A percentile compares a stretch with the other conserved stretches of the same genome.
Evolutionary conservation across 2,888 invertebrate genomes (phyloP).

Genomic region (Oxystoma pomonae): DNA sequence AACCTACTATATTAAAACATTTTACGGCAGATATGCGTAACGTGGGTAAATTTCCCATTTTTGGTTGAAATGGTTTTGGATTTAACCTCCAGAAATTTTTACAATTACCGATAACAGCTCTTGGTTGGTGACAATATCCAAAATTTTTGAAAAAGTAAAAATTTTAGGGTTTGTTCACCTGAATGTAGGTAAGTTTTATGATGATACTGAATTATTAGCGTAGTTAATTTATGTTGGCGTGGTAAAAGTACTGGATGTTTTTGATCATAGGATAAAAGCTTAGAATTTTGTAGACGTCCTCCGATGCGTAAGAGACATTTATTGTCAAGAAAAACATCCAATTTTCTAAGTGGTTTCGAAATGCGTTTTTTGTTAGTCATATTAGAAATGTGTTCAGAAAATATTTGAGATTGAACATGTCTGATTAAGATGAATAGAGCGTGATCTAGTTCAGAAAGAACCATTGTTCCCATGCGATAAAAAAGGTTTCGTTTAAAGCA

Average conservation of each 20-base stretch:
- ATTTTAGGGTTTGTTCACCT: neutral
- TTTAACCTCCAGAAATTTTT: neutral
- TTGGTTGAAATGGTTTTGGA: neutral
- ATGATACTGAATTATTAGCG: too few species aligned
- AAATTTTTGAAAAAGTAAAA: neutral
- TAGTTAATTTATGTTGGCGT: too few species aligned
- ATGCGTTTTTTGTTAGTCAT: neutral
- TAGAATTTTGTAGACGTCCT: neutral
- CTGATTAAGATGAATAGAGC: neutral
- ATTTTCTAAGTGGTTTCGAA: neutral
- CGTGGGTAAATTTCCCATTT: neutral
- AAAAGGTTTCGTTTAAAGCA: neutral
- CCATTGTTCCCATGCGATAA: neutral
- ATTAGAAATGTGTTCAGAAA: neutral
- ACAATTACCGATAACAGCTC: neutral
- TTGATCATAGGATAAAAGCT: neutral
- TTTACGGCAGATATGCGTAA: neutral
- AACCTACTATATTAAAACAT: neutral
- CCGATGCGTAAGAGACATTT: neutral
- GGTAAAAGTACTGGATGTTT: neutral
- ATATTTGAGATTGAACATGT: neutral
- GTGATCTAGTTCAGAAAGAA: neutral
- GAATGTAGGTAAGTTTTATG: neutral
- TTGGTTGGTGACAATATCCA: neutral
- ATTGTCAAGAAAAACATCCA: neutral